Evolutionary conservation across 37 sponge, comb jelly and placozoan genomes (phyloP).

Genomic region (Ianthella basta): DNA sequence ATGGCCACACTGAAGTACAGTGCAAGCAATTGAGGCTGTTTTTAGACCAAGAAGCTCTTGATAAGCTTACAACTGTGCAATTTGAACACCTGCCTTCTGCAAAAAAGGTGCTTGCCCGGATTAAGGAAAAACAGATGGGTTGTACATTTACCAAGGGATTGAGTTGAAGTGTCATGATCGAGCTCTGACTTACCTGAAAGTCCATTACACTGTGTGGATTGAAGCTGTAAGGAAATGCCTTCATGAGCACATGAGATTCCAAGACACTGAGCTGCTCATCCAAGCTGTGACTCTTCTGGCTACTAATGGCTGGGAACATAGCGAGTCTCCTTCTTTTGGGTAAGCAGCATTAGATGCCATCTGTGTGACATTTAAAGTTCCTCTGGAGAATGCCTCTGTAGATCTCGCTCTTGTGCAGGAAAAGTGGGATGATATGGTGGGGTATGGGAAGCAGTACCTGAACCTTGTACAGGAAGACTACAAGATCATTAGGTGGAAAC

Average conservation of each 20-base stretch:
- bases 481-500: slow-evolving; percentile 62
- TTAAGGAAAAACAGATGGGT: slow-evolving; percentile 14
- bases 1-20: no score
- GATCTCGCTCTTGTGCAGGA: slow-evolving; percentile 35
- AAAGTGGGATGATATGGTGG: slow-evolving; percentile 76
- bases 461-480: slow-evolving; percentile 52
- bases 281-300: slow-evolving; percentile 59
- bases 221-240: slow-evolving; percentile 44
- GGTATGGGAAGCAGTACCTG: slow-evolving; percentile 63
- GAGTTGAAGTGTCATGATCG: slow-evolving; percentile 27
- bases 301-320: slow-evolving; percentile 74
- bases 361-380: slow-evolving; percentile 29
- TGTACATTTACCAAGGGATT: slow-evolving; percentile 40
- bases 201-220: slow-evolving; percentile 13
- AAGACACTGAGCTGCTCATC: slow-evolving; percentile 50
- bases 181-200: slow-evolving; percentile 14
- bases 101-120: slow-evolving; percentile 53
- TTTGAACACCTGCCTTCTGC: slow-evolving; percentile 59
- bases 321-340: slow-evolving; percentile 44
- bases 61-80: slow-evolving; percentile 34
- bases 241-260: slow-evolving; percentile 38
- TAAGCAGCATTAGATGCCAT: slow-evolving; percentile 42
- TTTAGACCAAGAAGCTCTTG: slow-evolving; percentile 42
- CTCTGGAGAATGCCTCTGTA: slow-evolving; percentile 44
- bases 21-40: slow-evolving; percentile 66